Base-by-base conservation (phyloP, 2,797 vertebrate species). In the Ptychadena robeensis region DNA sequence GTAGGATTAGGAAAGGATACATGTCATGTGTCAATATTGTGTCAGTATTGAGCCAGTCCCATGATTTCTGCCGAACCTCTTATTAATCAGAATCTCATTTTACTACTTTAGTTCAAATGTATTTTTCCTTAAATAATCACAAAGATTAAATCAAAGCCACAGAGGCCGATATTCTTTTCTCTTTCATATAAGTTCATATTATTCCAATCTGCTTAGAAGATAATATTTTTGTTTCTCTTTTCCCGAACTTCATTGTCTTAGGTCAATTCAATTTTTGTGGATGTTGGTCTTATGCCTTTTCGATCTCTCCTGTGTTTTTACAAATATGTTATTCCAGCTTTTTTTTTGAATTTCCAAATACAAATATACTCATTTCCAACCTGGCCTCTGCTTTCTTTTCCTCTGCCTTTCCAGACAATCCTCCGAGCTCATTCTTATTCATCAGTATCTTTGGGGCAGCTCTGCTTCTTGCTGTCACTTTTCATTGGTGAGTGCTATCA, bases 391-490 rank as follows among this genome's bases (percentile, higher is more conserved):
- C 31, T 30, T 35, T 38, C n/a, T n/a, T 81, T 81, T 53, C 70
- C 35, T 38, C n/a, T 27, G 38, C 32, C 59, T 44, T 31, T 3
- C 68, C 35, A 48, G 30, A 73, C 79, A 64, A 63, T 44, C 64
- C 68, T 48, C 34, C 64, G 14, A 27, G 11, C 31, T 64, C 35
- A 80, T 73, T 80, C 40, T 28, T 72, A 64, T 80, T 72, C 69
- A 65, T 37, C 57, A 34, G 79, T 57, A 65, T 73, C 69, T 64
- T 72, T 48, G 68, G 57, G 59, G 30, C 79, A 64, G 35, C 57
- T 64, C 12, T 14, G 69, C 79, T 71, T 35, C 11, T 34, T 28
- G 79, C 68, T 80, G 79, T 80, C 79, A 80, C 59, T 64, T 80
- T 61, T 80, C 69, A 72, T 80, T 73, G 68, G 53, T 65, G 59